phyloP scores from a whole-genome alignment of 2,113 vertebrate genomes.

The Ahaetulla prasina region DNA sequence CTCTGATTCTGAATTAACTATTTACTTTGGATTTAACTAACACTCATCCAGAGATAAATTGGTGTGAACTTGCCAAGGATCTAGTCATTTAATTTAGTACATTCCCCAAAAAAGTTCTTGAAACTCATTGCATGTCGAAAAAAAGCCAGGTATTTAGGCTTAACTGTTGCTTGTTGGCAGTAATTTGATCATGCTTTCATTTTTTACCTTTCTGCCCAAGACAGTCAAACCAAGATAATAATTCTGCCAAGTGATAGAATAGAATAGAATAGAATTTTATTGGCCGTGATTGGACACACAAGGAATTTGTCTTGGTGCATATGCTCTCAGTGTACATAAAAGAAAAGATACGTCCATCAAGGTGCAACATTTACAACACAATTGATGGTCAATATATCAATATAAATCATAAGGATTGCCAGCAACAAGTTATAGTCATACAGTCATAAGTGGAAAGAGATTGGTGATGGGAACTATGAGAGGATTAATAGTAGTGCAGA shows the following conservation, averaged over 20 bases:
- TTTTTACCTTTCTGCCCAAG: not conserved
- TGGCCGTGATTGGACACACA: too few relatives aligned
- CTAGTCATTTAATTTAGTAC: not conserved
- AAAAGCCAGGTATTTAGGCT: not conserved
- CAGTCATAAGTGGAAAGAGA: too few relatives aligned
- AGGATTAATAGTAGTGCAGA: too few relatives aligned
- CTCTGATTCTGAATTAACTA: not conserved
- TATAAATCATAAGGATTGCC: too few relatives aligned
- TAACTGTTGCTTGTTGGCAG: not conserved
- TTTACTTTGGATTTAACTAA: not conserved
- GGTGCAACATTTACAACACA: too few relatives aligned
- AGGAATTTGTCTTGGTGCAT: too few relatives aligned
- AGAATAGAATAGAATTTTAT: too few relatives aligned
- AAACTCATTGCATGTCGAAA: not conserved
- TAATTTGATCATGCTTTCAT: not conserved
- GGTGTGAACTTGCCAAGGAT: not conserved
- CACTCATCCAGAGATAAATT: not conserved
- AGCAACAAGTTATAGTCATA: too few relatives aligned
- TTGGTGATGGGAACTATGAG: too few relatives aligned
- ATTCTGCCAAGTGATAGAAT: not conserved
- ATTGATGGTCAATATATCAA: too few relatives aligned
- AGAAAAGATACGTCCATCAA: too few relatives aligned
- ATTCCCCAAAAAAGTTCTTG: not conserved
- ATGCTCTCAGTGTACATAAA: too few relatives aligned
- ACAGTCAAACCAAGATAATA: not conserved